phyloP scores from a whole-genome alignment of 2,888 invertebrate species.

The Sympetrum striolatum region DNA sequence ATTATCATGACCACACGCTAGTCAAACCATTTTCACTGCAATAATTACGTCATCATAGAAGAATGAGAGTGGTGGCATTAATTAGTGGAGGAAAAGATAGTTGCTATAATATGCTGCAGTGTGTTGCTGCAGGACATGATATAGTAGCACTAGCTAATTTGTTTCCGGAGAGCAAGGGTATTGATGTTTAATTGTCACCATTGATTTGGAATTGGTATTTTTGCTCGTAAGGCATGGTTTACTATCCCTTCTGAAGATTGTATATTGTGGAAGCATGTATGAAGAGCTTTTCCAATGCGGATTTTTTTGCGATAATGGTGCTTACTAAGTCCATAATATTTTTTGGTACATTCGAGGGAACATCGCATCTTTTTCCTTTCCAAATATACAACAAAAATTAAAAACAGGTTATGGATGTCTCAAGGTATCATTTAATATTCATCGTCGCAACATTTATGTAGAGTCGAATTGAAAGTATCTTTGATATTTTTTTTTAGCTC shows the following conservation, averaged over 20 bases:
- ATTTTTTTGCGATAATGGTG: not conserved
- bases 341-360: too few relatives aligned
- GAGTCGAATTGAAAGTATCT: too few relatives aligned
- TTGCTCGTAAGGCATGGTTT: conserved; percentile 23
- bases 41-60: conserved; percentile 51
- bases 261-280: not conserved
- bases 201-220: not conserved
- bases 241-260: conserved; percentile 3
- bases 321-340: too few relatives aligned
- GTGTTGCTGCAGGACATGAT: conserved; percentile 92
- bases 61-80: conserved; percentile 87
- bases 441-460: too few relatives aligned
- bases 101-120: conserved; percentile 99
- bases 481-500: too few relatives aligned
- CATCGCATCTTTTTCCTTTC: too few relatives aligned
- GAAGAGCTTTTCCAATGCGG: not conserved
- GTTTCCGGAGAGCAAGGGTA: conserved; percentile 83
- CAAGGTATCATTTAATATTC: too few relatives aligned
- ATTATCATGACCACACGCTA: not conserved
- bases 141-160: conserved; percentile 97
- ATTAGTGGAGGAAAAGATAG: conserved; percentile 99
- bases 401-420: too few relatives aligned
- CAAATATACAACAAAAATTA: too few relatives aligned
- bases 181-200: conserved; percentile 48
- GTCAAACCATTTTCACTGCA: not conserved